A percentile compares a stretch with the other conserved stretches of the same genome.
Conservation (phyloP, 2,888 invertebrate species). For the Rhodophaea formosa region DNA sequence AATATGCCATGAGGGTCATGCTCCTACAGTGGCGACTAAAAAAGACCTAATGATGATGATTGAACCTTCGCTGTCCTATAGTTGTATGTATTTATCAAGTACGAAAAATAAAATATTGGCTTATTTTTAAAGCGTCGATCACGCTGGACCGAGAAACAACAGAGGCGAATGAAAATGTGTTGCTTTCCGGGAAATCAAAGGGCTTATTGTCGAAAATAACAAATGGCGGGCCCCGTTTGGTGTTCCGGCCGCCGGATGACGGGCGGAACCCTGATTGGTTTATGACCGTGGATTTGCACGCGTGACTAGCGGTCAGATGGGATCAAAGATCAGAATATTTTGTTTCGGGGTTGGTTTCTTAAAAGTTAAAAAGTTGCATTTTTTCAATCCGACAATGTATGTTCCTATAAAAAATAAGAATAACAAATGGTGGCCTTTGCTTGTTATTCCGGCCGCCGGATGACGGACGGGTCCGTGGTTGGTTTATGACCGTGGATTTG, state of each 20-base stretch:
- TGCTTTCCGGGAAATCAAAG: not conserved
- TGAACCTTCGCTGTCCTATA: no score
- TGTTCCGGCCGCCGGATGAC: not conserved
- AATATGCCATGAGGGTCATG: no score
- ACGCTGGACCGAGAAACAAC: not conserved
- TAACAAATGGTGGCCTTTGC: not conserved
- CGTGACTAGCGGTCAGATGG: not conserved
- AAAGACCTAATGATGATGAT: no score
- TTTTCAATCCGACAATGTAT: no score
- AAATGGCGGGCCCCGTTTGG: not conserved
- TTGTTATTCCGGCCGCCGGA: not conserved
- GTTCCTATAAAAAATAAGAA: no score
- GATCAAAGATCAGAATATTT: not conserved
- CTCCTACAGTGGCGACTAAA: no score
- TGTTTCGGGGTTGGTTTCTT: no score
- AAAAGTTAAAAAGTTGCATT: no score
- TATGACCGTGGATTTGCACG: not conserved
- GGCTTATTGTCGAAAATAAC: not conserved
- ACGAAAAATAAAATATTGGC: no score
- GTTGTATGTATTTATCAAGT: no score
- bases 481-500: not conserved
- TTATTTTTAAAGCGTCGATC: no score
- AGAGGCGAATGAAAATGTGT: not conserved
- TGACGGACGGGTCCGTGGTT: not conserved
- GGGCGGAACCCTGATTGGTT: not conserved